A percentile compares a stretch with the other conserved stretches of the same genome.
Evolutionary conservation across 92 coral and sea anemone genomes (phyloP).

Genomic region (Paragorgia papillata): DNA sequence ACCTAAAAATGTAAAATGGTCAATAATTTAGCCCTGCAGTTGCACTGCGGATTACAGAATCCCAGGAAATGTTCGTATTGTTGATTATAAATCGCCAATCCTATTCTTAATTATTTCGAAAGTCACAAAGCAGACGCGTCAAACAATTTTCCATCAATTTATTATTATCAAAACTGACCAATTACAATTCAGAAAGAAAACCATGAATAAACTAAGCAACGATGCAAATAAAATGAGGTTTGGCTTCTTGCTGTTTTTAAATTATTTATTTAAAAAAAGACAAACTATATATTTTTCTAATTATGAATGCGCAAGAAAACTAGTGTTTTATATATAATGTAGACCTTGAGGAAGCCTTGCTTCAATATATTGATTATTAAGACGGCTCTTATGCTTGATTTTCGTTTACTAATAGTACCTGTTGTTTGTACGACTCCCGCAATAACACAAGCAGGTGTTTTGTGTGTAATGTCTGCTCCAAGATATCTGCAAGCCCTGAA

Average conservation of each 20-base stretch:
- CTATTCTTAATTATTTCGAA: neutral
- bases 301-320: too few species aligned
- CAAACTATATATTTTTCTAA: too few species aligned
- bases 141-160: neutral
- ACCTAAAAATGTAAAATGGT: neutral
- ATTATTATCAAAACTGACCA: slow-evolving; percentile 20
- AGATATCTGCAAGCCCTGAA: too few species aligned
- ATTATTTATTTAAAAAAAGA: neutral
- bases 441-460: too few species aligned
- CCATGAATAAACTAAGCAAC: neutral
- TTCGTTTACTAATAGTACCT: too few species aligned
- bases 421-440: too few species aligned
- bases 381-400: too few species aligned
- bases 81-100: neutral
- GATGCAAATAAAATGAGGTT: neutral
- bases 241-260: too few species aligned
- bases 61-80: neutral
- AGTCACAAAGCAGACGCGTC: neutral
- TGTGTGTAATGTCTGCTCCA: too few species aligned
- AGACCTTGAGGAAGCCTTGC: too few species aligned
- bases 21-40: neutral
- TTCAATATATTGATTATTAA: too few species aligned
- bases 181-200: slow-evolving; percentile 1
- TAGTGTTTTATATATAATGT: too few species aligned
- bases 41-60: neutral